Conservation (phyloP, 2,113 vertebrate genomes). For the Pachypanchax playfairii region DNA sequence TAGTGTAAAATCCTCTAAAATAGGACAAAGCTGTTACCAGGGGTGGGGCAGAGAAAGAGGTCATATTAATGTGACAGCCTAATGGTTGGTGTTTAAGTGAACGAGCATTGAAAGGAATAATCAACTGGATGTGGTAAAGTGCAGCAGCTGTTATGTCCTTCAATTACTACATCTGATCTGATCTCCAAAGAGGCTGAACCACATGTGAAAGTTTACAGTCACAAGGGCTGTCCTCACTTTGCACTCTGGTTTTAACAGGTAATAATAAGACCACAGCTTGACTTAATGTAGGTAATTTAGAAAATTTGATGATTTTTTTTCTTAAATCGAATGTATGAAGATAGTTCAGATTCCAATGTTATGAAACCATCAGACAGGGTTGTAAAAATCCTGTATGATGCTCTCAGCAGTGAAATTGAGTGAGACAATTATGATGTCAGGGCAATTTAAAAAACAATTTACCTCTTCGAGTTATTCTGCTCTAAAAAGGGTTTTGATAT, state of each 20-base stretch:
- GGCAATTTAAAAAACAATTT: not conserved
- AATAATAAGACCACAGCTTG: slow-evolving; percentile 11
- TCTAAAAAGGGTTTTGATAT: slow-evolving; percentile 19
- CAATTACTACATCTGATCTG: slow-evolving; percentile 57
- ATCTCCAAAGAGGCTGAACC: slow-evolving; percentile 52
- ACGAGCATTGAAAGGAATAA: slow-evolving; percentile 50
- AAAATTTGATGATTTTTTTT: slow-evolving; percentile 1
- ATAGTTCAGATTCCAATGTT: not conserved
- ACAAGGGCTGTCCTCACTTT: slow-evolving; percentile 37
- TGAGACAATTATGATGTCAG: slow-evolving; percentile 10
- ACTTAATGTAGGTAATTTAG: slow-evolving; percentile 13
- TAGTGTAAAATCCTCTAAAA: slow-evolving; percentile 4
- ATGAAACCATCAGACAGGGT: not conserved
- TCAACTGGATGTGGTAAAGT: slow-evolving; percentile 43
- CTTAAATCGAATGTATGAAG: slow-evolving; percentile 3
- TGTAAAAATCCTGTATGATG: not conserved
- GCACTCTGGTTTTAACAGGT: slow-evolving; percentile 42
- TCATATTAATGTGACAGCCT: slow-evolving; percentile 38
- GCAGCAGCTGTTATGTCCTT: slow-evolving; percentile 59
- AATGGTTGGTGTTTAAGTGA: slow-evolving; percentile 31
- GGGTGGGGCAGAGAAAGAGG: slow-evolving; percentile 2
- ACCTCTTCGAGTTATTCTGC: slow-evolving; percentile 6
- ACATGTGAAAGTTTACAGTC: slow-evolving; percentile 49
- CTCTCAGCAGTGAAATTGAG: slow-evolving; percentile 24
- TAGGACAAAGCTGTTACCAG: slow-evolving; percentile 7